Evolutionary conservation across 1,140 invertebrate genomes (phyloP).

Genomic region (Spodoptera litura): DNA sequence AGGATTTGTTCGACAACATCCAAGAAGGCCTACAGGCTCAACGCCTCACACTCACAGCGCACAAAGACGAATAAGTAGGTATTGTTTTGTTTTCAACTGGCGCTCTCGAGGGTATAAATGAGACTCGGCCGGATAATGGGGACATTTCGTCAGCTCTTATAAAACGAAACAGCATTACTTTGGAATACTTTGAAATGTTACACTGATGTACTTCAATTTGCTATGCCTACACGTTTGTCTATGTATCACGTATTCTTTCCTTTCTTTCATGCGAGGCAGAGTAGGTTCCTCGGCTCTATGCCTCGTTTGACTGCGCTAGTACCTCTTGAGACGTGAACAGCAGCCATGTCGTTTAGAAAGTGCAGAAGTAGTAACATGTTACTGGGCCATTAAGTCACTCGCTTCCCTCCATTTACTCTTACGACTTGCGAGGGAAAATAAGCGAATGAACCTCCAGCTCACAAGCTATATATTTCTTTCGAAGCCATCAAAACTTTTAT

Average conservation of each 20-base stretch:
- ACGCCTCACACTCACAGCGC: conserved; percentile 51
- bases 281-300: conserved; percentile 1
- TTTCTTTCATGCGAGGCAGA: background rate
- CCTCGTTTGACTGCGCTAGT: conserved; percentile 34
- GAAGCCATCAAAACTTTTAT: no score
- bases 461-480: conserved; percentile 17
- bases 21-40: conserved; percentile 54
- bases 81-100: conserved; percentile 62
- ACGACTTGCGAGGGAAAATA: conserved; percentile 26
- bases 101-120: conserved; percentile 51
- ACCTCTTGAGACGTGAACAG: conserved; percentile 24
- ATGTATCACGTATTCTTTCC: conserved; percentile 8
- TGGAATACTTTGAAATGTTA: conserved; percentile 11
- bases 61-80: conserved; percentile 59
- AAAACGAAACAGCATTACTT: conserved; percentile 41
- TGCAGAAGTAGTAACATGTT: conserved; percentile 37
- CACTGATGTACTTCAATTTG: conserved; percentile 3
- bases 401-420: conserved; percentile 36
- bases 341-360: conserved; percentile 29
- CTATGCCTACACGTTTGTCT: background rate
- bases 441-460: conserved; percentile 5
- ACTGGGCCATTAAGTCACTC: conserved; percentile 37
- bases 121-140: conserved; percentile 50
- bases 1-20: conserved; percentile 71
- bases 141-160: conserved; percentile 42